These are phyloP conservation scores for Lagorchestes hirsutus DNA, from an alignment of 2,797 vertebrate genomes.

Conservation along the genomic window DNA sequence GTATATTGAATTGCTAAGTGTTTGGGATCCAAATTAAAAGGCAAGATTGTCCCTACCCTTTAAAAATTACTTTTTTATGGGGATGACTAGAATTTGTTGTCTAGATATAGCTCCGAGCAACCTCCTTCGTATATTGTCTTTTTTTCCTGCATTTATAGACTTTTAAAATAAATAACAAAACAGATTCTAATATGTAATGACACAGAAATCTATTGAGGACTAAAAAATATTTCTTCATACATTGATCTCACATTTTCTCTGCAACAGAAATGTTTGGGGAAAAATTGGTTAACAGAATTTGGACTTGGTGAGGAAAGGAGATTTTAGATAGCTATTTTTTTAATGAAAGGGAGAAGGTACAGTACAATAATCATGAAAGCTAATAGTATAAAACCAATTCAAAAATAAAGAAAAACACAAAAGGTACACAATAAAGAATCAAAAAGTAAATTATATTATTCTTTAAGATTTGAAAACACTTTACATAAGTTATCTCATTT, in stretches of 20 bases:
- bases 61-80: neutral
- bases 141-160: neutral
- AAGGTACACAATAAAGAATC: neutral
- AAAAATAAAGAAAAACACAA: neutral
- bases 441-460: neutral
- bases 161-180: neutral
- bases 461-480: neutral
- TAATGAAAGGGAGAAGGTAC: neutral
- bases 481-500: neutral
- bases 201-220: neutral
- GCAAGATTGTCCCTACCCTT: neutral
- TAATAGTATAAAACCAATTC: neutral
- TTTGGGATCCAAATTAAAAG: neutral
- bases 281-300: neutral
- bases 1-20: neutral
- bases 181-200: neutral
- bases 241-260: neutral
- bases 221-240: neutral
- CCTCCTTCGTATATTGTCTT: neutral
- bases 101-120: neutral
- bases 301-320: neutral
- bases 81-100: neutral
- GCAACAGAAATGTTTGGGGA: neutral
- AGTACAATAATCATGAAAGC: neutral
- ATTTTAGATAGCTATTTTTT: neutral